Percentiles rank a stretch among this genome's conserved stretches.
These are phyloP conservation scores for Tipula confusa DNA, from an alignment of 2,888 invertebrate genomes.

Conservation along the genomic window DNA sequence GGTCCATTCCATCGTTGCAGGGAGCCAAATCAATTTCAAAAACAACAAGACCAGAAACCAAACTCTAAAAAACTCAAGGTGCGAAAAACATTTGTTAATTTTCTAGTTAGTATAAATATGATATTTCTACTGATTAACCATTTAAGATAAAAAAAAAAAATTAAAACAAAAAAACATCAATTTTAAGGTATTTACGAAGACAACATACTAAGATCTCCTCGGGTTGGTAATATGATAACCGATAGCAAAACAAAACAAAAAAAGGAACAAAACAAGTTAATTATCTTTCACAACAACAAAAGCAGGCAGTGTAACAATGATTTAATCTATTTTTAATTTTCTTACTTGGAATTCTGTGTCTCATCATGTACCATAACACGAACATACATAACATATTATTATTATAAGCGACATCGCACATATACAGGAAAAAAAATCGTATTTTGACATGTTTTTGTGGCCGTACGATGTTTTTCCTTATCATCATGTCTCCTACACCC, in stretches of 20 bases:
- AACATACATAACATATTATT: background rate
- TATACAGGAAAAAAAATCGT: background rate
- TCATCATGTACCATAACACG: conserved; percentile 6
- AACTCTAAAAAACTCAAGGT: background rate
- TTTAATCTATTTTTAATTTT: conserved; percentile 25
- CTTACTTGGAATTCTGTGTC: conserved; percentile 20
- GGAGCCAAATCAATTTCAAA: background rate
- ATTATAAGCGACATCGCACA: background rate
- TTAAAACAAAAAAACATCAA: conserved; percentile 8
- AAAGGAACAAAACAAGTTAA: conserved; percentile 25
- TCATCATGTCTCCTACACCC: conserved; percentile 20
- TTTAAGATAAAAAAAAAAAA: background rate
- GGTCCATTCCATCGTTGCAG: background rate
- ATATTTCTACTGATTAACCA: conserved; percentile 20
- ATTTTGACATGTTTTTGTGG: conserved; percentile 25
- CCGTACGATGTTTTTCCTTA: background rate
- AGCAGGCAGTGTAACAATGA: background rate
- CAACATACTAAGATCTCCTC: background rate
- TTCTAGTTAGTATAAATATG: conserved; percentile 8
- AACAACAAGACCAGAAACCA: background rate
- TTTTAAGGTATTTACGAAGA: conserved; percentile 9
- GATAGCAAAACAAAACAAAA: conserved; percentile 1
- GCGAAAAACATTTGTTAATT: conserved; percentile 25
- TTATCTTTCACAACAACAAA: conserved; percentile 1
- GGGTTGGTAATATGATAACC: conserved; percentile 8